These are phyloP conservation scores for Chrosomus eos DNA, from an alignment of 2,797 vertebrate species.

Conservation along the genomic window DNA sequence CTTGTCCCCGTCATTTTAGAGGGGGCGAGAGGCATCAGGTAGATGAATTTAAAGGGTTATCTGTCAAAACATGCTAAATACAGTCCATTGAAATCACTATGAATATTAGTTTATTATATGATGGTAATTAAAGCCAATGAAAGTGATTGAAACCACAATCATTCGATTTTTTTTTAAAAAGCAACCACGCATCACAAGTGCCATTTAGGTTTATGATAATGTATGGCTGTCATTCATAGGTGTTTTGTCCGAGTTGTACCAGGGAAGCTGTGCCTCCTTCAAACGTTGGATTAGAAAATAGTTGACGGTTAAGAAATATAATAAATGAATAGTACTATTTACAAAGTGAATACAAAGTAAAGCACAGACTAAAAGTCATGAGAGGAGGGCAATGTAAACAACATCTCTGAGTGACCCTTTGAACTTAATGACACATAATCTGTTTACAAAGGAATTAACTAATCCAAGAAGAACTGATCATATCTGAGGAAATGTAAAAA, in stretches of 20 bases:
- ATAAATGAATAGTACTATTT: not conserved
- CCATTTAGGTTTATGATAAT: not conserved
- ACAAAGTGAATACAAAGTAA: not conserved
- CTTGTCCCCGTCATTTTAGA: conserved; percentile 42
- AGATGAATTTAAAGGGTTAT: conserved; percentile 40
- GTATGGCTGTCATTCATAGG: not conserved
- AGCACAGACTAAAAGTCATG: not conserved
- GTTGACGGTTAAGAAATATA: not conserved
- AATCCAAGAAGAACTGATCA: not conserved
- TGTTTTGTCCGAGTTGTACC: not conserved
- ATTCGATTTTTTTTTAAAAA: not conserved
- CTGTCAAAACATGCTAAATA: conserved; percentile 31
- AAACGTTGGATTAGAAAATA: not conserved
- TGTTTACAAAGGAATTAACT: not conserved
- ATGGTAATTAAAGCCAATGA: not conserved
- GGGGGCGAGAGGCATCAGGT: conserved; percentile 41
- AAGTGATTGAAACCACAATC: not conserved
- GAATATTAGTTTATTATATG: conserved; percentile 12
- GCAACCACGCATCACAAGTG: not conserved
- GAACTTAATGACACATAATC: not conserved
- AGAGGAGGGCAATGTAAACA: not conserved
- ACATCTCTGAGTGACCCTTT: not conserved
- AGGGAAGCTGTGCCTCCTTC: not conserved
- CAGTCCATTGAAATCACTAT: conserved; percentile 22
- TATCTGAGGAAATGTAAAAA: not conserved